phyloP scores from a whole-genome alignment of 2,888 invertebrate genomes.

The Trachelus iudaicus region DNA sequence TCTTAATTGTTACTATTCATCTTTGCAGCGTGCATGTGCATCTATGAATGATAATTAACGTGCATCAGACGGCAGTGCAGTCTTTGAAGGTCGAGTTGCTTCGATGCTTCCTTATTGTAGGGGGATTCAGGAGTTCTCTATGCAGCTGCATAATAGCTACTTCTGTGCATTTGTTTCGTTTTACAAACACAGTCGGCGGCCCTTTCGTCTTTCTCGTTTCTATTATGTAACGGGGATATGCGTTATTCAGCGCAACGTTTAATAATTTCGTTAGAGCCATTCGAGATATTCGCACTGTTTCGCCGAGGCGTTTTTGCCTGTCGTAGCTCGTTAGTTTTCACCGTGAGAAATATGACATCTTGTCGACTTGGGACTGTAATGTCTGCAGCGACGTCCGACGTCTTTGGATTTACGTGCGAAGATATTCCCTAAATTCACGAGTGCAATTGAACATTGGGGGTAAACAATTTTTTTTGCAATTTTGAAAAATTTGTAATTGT shows the following conservation, averaged over 20 bases:
- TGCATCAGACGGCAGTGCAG: slow-evolving; percentile 31
- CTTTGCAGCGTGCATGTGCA: slow-evolving; percentile 9
- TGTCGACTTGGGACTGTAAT: not conserved
- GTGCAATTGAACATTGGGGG: not conserved
- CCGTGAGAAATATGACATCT: not conserved
- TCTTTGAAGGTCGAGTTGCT: slow-evolving; percentile 55
- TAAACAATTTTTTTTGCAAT: not conserved
- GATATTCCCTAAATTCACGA: not conserved
- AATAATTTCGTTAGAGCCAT: not conserved
- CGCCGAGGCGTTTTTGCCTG: not conserved
- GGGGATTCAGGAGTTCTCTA: not conserved
- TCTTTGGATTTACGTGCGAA: not conserved
- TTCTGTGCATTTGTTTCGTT: not conserved
- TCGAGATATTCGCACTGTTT: not conserved
- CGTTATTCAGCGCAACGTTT: not conserved
- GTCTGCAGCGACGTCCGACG: not conserved
- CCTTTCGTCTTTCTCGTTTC: not conserved
- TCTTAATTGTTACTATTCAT: not conserved
- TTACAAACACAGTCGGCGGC: not conserved
- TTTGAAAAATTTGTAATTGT: not conserved
- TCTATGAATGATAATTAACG: slow-evolving; percentile 39
- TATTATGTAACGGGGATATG: not conserved
- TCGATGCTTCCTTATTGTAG: slow-evolving; percentile 53
- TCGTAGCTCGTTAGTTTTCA: not conserved
- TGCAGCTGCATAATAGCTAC: not conserved